Evolutionary conservation across 2,888 invertebrate genomes (phyloP), one percentile per base, ranked within the genome.

Genomic region (Nomada hirtipes): DNA sequence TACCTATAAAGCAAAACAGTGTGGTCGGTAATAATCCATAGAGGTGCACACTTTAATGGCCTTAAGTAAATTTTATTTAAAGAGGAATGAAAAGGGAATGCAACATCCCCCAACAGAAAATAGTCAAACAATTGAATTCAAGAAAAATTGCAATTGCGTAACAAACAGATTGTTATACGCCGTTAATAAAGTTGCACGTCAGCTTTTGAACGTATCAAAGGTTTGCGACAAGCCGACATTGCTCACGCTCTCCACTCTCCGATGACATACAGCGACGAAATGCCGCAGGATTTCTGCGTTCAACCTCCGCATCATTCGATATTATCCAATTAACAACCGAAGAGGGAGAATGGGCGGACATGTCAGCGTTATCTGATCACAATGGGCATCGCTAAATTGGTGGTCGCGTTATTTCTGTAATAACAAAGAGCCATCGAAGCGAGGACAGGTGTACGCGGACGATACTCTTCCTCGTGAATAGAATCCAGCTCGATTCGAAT

Each of bases 311-410:
- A 64, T 79, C 76, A 53, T 63, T 71, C 81, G 80, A 79, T 87
- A 81, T 79, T 63, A 75, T 84, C 70, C 83, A 86, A 88, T 86
- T 87, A 86, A 84, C 76, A 69, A 70, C 67, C 67, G 53, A 61
- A 69, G 52, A 50, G 20, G 53, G 71, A 55, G 65, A 72, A 71
- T 60, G 67, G 67, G 15, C 53, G 55, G 55, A 57, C 59, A 61
- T 65, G 70, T 70, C 84, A 76, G 78, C 77, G 50, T 65, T 75
- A 76, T 78, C 78, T 71, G 26, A 52, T 44, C 52, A 83, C 84
- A 84, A 84, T 68, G 72, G 77, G 44, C 44, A 74, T 81, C 72
- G 76, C 74, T 82, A 70, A 84, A 86, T 78, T 79, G 79, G 64
- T 18, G 68, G 23, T n/a, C 60, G 76, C 68, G 82, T 76, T 80